Base-by-base conservation (phyloP, 2,113 vertebrate species). In the Microcebus lehilahytsara region DNA sequence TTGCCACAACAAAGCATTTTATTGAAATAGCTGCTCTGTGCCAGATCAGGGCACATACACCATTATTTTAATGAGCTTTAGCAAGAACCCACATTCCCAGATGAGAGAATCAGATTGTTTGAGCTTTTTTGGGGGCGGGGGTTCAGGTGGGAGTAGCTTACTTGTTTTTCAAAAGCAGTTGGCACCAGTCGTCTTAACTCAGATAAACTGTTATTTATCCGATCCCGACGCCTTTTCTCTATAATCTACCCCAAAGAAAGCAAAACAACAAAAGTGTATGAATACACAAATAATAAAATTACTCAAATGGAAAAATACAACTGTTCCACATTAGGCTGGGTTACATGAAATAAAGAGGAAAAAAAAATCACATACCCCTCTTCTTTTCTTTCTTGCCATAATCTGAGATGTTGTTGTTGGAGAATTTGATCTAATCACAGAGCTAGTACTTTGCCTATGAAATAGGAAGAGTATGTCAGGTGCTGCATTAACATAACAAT, bases 91-190 rank as follows among this genome's bases (percentile, higher is more conserved):
- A 92, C 98, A 97, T 97, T 98, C 97, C 97, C 98, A 98, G 96
- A 98, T 97, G 97, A 98, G 97, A 98, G 93, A 96, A 94, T 94
- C 88, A 67, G 87, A 93, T 85, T 94, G 94, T 96, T 78, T 75
- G 67, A 96, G 91, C 69, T 98, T 96, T 95, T 9, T 12, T 14
- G 12, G 12, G 67, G 8, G 69, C 92, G 84, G 81, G 92, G 89
- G 80, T 86, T 85, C 34, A 66, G 95, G 53, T 58, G 87, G 94
- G 95, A 81, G 91, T 1, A 78, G 90, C 99, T 99, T 98, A 99
- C 99, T 99, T 99, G 99, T 98, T 99, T 99, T 99, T 99, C 99
- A 98, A 99, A 99, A 46, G 99, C 99, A 2, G 99, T 99, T 71
- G 99, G 99, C 97, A 99, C 99, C 89, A 99, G 99, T 92, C 99